phyloP scores from a whole-genome alignment of 2,113 vertebrate species.

The Motacilla alba region DNA sequence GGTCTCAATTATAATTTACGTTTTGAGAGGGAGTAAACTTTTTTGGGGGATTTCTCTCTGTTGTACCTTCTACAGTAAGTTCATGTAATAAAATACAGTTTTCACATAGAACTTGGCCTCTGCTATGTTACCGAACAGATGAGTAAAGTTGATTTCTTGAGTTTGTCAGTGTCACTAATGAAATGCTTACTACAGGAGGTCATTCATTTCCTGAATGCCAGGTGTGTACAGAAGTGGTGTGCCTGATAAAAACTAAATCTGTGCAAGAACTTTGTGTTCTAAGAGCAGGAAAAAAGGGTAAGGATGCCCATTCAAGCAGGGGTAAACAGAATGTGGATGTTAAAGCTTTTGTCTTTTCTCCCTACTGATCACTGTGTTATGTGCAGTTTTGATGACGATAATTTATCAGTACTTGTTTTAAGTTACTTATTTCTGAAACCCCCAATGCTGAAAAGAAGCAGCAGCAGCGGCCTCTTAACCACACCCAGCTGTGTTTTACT shows the following conservation, averaged over 20 bases:
- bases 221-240: background rate
- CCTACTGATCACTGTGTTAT: background rate
- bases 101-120: background rate
- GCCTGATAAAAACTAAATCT: background rate
- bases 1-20: background rate
- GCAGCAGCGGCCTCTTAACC: background rate
- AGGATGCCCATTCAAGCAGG: background rate
- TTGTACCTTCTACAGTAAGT: background rate
- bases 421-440: background rate
- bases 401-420: background rate
- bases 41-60: accelerated
- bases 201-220: background rate
- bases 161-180: background rate
- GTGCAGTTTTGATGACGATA: background rate
- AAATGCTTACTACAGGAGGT: background rate
- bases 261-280: background rate
- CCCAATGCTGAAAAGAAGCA: background rate
- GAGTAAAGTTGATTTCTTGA: background rate
- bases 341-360: background rate
- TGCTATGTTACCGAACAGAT: background rate
- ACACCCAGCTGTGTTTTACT: background rate
- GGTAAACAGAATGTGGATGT: background rate
- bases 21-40: background rate
- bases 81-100: background rate
- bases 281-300: background rate